Evolutionary conservation across 2,888 invertebrate species (phyloP), one percentile per base, ranked within the genome.

Genomic region (Phyllotreta cruciferae): DNA sequence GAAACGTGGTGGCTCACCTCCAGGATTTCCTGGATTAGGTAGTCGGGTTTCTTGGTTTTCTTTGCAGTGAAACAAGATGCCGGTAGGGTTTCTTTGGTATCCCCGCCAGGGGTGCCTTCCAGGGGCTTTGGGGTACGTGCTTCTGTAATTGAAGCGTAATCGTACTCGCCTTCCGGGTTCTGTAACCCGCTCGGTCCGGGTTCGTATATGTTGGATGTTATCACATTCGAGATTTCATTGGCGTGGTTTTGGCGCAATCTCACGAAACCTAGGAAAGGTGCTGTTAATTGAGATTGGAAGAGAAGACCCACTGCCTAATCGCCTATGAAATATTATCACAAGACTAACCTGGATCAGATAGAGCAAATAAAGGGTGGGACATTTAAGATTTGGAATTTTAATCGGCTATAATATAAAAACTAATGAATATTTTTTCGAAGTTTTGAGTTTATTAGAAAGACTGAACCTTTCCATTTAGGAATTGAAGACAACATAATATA

Each of bases 11-110:
- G 4, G 2, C 24, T 24, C 4, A 24, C 24, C 24, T 24, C 2
- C 2, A 74, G 67, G 10, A 58, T 62, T 49, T 73, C 62, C 35
- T 66, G 73, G 14, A 76, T 57, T 39, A 72, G 67, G n/a, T 56
- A n/a, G 6, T 66, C 66, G 7, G 62, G 41, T 6, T 69, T 67
- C 37, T 56, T 66, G 1, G 69, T 54, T 58, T 63, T 67, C 14
- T 57, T 62, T 1, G 60, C 45, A 36, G 66, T 64, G 80, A 87
- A 85, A 66, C 85, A 84, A 66, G 83, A 82, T 37, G 83, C 82
- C 1, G 87, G 85, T 44, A 87, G 77, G 36, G 85, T 84, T 41
- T 83, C 83, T 37, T 81, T 79, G 41, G 81, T 75, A 45, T 67
- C 68, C 0, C 62, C 39, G 6, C 44, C 56, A 2, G 64, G 41